Conservation (phyloP, 2,113 vertebrate species). For the Neogale vison region DNA sequence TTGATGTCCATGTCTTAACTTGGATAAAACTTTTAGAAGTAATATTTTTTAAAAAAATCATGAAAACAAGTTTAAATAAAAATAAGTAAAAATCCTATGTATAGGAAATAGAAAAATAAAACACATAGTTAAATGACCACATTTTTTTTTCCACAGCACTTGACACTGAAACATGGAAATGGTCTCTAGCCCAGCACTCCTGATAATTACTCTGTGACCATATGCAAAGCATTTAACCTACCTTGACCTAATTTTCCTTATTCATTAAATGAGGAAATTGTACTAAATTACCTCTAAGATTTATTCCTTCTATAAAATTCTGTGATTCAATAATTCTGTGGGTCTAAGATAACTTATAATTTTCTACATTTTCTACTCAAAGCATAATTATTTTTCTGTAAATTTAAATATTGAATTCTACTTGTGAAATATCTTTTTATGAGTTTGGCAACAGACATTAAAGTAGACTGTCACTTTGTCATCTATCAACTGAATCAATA, state of each 20-base stretch:
- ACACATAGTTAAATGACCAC: background rate
- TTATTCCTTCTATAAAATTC: background rate
- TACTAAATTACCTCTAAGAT: background rate
- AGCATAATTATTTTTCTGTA: background rate
- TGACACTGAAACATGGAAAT: background rate
- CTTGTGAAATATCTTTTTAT: background rate
- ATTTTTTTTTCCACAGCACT: background rate
- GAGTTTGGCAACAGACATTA: background rate
- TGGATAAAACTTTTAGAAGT: constrained; percentile 9
- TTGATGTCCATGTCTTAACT: background rate
- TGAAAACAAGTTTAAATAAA: background rate
- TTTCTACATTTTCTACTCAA: background rate
- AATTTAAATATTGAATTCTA: constrained; percentile 34
- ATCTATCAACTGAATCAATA: background rate
- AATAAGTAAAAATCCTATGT: background rate
- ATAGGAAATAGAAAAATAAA: background rate
- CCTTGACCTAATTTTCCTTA: background rate
- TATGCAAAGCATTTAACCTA: background rate
- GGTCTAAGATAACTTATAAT: background rate
- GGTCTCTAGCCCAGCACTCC: background rate
- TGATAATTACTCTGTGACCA: background rate
- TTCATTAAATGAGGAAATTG: background rate
- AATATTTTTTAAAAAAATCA: background rate
- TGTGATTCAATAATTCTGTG: background rate
- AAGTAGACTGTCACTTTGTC: background rate